Conservation (phyloP, 2,113 vertebrate genomes). For the Malurus alboscapulatus region DNA sequence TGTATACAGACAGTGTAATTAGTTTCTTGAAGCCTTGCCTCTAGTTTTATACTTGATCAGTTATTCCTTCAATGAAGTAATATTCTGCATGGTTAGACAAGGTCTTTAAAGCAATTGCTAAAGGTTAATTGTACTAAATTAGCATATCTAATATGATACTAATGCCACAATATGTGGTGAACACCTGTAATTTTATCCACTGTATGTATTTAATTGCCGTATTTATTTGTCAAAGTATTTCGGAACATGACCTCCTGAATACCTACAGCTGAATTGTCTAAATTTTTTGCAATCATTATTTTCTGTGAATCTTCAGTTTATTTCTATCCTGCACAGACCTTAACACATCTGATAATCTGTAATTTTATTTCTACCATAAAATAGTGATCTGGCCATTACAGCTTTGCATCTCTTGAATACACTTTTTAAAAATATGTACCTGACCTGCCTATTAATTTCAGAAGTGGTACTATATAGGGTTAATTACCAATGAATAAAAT, state of each 20-base stretch:
- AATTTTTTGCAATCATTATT: background rate
- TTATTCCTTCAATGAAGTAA: slow-evolving; percentile 31
- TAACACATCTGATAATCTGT: background rate
- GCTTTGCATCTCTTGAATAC: background rate
- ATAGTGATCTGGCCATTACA: background rate
- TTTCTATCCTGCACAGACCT: background rate
- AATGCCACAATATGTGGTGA: background rate
- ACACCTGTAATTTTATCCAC: background rate
- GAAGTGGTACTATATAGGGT: background rate
- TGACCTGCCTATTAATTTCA: background rate
- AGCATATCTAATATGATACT: slow-evolving; percentile 31
- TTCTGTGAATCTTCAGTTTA: background rate
- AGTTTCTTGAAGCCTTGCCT: slow-evolving; percentile 3
- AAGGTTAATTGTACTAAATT: slow-evolving; percentile 65
- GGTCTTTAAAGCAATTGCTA: slow-evolving; percentile 66
- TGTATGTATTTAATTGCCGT: background rate
- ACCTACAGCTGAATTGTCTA: background rate
- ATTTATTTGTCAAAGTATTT: background rate
- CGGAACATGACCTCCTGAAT: background rate
- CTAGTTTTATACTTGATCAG: background rate
- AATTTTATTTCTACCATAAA: background rate
- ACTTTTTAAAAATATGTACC: fast-evolving
- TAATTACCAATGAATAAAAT: background rate
- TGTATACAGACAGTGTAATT: background rate
- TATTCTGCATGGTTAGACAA: slow-evolving; percentile 30